Base-by-base conservation (phyloP, 2,888 invertebrate genomes). In the Hypomecis atomaria region DNA sequence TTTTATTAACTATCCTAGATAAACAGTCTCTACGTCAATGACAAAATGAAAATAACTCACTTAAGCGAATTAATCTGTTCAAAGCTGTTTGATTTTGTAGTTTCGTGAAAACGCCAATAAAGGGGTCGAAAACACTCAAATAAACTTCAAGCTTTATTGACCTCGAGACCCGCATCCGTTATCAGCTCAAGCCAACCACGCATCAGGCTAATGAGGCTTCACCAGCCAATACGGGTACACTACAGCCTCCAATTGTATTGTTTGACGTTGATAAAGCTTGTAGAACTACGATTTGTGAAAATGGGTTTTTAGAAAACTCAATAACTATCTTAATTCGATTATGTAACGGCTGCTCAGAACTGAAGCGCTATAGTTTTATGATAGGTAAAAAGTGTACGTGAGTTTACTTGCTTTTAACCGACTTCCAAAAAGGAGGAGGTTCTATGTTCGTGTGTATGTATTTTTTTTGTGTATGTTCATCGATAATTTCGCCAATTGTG, bases 171-270 rank as follows among this genome's bases (percentile, higher is more conserved):
- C 60, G 56, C 56, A 59, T 63, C 13, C 4, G 57, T 65, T 65
- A 65, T 65, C 65, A 47, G 52, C 38, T 47, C 53, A 23, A 8
- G n/a, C 59, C 64, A 55, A 57, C 65, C 58, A 54, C 59, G 57
- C 38, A 59, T 59, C 56, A 49, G 37, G 50, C 36, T 62, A 65
- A 65, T 60, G 60, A 65, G 42, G 37, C 43, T 60, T 55, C 59
- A 54, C 38, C 38, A 34, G 23, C 57, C n/a, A 47, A 60, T 57
- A 65, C 40, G 56, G 60, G 59, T 13, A 6, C 23, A 48, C 23
- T 50, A 38, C 10, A 36, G 42, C 40, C 44, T 38, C 47, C n/a
- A 34, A 47, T 52, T 56, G 55, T 33, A 38, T 44, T 48, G 58
- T 43, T 49, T 1, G 23, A 8, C 38, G 5, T 10, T 38, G 49